Evolutionary conservation across 1,140 invertebrate genomes (phyloP), one percentile per base, ranked within the genome.

Genomic region (Lucilia sericata): DNA sequence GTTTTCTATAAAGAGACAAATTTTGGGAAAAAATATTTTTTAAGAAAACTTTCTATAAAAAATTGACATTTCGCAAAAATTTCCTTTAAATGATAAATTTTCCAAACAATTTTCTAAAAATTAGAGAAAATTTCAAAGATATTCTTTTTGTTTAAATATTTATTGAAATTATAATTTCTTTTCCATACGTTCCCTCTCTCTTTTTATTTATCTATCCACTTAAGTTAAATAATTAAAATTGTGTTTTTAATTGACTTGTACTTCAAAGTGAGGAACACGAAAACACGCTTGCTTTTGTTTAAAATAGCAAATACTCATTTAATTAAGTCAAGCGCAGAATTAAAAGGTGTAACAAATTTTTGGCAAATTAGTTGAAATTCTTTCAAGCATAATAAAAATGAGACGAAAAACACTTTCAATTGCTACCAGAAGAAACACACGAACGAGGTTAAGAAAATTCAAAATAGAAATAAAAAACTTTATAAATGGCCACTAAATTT

Each of bases 321-420:
- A 42, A 42, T 42, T 75, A 75, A 55, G 10, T 14, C 51, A 12
- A 55, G 51, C 51, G 13, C 13, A 55, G 3, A 30, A 55, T 13
- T 17, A 55, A 55, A 55, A 55, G 51, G 51, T 55, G 51, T 55
- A 55, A 55, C 5, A 55, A 55, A 55, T 55, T 55, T 42, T 55
- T 85, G 87, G 87, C 74, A 86, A 86, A 88, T 87, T 85, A 85
- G 85, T 85, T 8, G 42, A 42, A 42, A 42, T 88, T 86, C 85
- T 85, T 85, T 82, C 85, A 76, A 85, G 84, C 85, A 84, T 83
- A n/a, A 86, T 83, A n/a, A 86, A 42, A 42, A 42, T 7, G 25
- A 30, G 3, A 30, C 1, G 3, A 86, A 86, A 83, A 86, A 55
- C 51, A 30, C 51, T 55, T 55, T 5, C 5, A 55, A 17, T 14